Evolutionary conservation across 2,888 invertebrate genomes (phyloP).

Genomic region (Amblyteles armatorius): DNA sequence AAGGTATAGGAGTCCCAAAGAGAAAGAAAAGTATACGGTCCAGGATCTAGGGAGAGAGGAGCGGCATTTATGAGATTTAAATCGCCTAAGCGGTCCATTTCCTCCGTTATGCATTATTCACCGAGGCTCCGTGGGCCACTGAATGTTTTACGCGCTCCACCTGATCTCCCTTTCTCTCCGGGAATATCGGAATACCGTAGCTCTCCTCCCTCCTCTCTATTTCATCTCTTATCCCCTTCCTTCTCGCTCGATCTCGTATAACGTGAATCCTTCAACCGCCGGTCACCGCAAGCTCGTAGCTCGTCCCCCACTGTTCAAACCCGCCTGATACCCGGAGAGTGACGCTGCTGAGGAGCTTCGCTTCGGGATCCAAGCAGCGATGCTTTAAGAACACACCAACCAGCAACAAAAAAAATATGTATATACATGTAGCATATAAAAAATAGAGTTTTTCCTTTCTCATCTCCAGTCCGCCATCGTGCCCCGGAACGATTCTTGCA

Average conservation of each 20-base stretch:
- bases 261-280: slow-evolving; percentile 32
- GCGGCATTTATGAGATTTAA: slow-evolving; percentile 83
- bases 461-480: not conserved
- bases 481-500: slow-evolving; percentile 17
- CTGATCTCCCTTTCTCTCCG: slow-evolving; percentile 63
- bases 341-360: slow-evolving; percentile 16
- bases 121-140: slow-evolving; percentile 75
- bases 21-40: not conserved
- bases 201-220: slow-evolving; percentile 54
- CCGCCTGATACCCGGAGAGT: slow-evolving; percentile 23
- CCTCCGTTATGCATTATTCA: slow-evolving; percentile 83
- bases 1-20: not conserved
- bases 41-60: slow-evolving; percentile 31
- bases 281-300: slow-evolving; percentile 53
- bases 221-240: slow-evolving; percentile 36
- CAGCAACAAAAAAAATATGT: not conserved
- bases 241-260: slow-evolving; percentile 35
- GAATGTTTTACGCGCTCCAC: slow-evolving; percentile 79
- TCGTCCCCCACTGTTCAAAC: not conserved
- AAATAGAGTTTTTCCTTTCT: not conserved
- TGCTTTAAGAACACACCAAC: slow-evolving; percentile 4
- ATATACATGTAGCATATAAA: not conserved
- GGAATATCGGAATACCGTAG: slow-evolving; percentile 45
- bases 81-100: slow-evolving; percentile 84
- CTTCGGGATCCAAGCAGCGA: slow-evolving; percentile 6